A percentile compares a stretch with the other conserved stretches of the same genome.
phyloP scores from a whole-genome alignment of 2,888 invertebrate genomes.

The Rhingia rostrata region DNA sequence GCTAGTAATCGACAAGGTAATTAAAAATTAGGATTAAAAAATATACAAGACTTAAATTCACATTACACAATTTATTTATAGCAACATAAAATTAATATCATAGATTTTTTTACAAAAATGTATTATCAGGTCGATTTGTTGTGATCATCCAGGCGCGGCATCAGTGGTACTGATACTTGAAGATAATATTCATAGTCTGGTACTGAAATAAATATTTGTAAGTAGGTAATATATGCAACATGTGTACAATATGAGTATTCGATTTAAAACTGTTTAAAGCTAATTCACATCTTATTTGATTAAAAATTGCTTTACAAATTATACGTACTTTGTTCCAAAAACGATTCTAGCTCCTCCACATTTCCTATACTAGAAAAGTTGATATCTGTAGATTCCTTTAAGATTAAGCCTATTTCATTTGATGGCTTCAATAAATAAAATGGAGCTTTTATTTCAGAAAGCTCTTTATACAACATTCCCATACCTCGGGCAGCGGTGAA shows the following conservation, averaged over 20 bases:
- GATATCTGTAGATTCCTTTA: conserved; percentile 81
- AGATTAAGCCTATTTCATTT: conserved; percentile 79
- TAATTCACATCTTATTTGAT: not conserved
- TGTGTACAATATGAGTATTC: no score
- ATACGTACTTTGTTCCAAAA: conserved; percentile 79
- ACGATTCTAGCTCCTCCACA: conserved; percentile 79
- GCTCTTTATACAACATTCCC: conserved; percentile 89
- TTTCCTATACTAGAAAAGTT: conserved; percentile 79
- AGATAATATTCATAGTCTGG: conserved; percentile 79
- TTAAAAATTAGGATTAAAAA: no score
- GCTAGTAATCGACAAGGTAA: no score
- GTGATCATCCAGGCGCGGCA: conserved; percentile 57
- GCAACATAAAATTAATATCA: no score
- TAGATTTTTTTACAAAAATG: not conserved
- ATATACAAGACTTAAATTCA: no score
- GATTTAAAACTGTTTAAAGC: no score
- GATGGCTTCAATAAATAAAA: conserved; percentile 86
- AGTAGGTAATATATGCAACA: no score
- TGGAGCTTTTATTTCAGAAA: conserved; percentile 88
- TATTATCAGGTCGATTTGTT: conserved; percentile 35
- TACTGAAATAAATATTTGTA: conserved; percentile 70
- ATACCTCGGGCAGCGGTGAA: conserved; percentile 94
- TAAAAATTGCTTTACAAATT: conserved; percentile 13
- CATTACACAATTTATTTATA: no score
- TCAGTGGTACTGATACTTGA: conserved; percentile 79